phyloP scores from a whole-genome alignment of 2,797 vertebrate species.

The Cirrhinus mrigala region DNA sequence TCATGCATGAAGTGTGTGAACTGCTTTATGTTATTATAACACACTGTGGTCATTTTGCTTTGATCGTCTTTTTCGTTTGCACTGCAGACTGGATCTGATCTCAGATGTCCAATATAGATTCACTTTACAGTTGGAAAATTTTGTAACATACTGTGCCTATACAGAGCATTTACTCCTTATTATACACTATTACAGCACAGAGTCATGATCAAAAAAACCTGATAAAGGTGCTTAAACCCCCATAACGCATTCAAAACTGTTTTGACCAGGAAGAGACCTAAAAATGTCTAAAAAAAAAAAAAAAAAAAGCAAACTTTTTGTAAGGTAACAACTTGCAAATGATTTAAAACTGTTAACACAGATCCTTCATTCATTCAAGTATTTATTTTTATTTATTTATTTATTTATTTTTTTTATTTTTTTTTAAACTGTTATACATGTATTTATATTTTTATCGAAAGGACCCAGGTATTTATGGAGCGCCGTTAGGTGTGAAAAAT shows the following conservation, averaged over 20 bases:
- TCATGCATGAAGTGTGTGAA: slow-evolving; percentile 37
- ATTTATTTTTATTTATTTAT: no score
- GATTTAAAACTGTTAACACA: no score
- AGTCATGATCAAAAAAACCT: background rate
- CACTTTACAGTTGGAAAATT: background rate
- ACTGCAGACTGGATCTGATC: slow-evolving; percentile 37
- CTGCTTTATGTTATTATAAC: slow-evolving; percentile 36
- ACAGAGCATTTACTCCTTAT: background rate
- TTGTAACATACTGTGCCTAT: background rate
- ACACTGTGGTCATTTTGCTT: slow-evolving; percentile 12
- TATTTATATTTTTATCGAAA: no score
- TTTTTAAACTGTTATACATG: no score
- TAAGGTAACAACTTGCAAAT: no score
- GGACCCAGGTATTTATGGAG: no score
- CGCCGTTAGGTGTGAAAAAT: background rate
- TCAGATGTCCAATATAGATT: background rate
- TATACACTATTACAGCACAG: background rate
- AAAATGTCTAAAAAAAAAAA: no score
- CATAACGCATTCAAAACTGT: background rate
- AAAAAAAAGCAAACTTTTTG: no score
- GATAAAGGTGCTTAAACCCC: background rate
- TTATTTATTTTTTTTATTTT: no score
- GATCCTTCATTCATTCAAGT: no score
- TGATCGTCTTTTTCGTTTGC: slow-evolving; percentile 16
- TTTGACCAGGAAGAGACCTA: background rate